These are phyloP conservation scores for Platycheirus rosarum DNA, from an alignment of 2,888 invertebrate species.

Conservation along the genomic window DNA sequence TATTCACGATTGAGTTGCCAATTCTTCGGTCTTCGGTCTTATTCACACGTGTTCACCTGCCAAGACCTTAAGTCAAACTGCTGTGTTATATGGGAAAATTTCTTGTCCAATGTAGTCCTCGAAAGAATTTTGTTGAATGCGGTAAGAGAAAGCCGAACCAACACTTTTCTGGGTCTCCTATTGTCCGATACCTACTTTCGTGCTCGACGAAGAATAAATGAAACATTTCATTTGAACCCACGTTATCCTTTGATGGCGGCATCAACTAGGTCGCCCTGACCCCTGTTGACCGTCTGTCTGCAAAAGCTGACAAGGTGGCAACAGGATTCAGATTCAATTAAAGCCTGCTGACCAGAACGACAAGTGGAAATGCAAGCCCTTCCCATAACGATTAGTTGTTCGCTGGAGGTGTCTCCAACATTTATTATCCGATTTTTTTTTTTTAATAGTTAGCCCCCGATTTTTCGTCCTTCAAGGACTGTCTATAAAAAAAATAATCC, in stretches of 20 bases:
- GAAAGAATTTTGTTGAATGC: slow-evolving; percentile 4
- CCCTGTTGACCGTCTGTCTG: neutral
- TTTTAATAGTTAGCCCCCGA: neutral
- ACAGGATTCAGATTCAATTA: slow-evolving; percentile 57
- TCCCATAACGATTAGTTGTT: slow-evolving; percentile 21
- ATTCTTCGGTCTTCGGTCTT: slow-evolving; percentile 38
- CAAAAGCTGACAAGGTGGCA: slow-evolving; percentile 36
- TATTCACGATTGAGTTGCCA: neutral
- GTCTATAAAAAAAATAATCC: no score
- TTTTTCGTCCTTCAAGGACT: slow-evolving; percentile 36
- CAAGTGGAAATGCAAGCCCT: slow-evolving; percentile 1
- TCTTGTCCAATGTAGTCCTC: slow-evolving; percentile 60
- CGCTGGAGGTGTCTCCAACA: slow-evolving; percentile 39
- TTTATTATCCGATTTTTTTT: slow-evolving; percentile 42
- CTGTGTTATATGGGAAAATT: slow-evolving; percentile 62
- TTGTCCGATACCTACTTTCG: slow-evolving; percentile 27
- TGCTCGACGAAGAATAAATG: slow-evolving; percentile 31
- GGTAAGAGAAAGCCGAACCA: no score
- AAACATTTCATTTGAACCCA: neutral
- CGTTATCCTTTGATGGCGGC: slow-evolving; percentile 33
- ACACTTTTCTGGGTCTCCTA: slow-evolving; percentile 11
- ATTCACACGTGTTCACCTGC: slow-evolving; percentile 66
- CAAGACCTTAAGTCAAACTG: slow-evolving; percentile 68
- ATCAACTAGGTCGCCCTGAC: slow-evolving; percentile 50
- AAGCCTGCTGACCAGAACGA: slow-evolving; percentile 8